Conservation (phyloP, 2,888 invertebrate genomes). For the Agrypnus murinus region DNA sequence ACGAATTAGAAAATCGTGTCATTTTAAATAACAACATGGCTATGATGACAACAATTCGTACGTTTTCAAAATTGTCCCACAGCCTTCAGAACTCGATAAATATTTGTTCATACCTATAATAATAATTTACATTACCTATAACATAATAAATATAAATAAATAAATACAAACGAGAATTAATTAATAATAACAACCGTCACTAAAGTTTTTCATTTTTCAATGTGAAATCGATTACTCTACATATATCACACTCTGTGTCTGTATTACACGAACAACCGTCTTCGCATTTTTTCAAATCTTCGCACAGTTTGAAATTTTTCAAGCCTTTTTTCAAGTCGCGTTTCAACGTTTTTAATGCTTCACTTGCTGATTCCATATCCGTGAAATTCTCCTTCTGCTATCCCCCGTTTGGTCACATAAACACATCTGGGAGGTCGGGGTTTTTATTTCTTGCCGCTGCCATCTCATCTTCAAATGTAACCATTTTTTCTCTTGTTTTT, state of each 20-base stretch:
- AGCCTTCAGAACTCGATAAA: constrained; percentile 41
- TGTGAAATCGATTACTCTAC: constrained; percentile 70
- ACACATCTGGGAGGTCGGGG: constrained; percentile 80
- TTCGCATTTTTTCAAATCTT: constrained; percentile 69
- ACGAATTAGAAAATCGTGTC: background rate
- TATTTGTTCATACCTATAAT: background rate
- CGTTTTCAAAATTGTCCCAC: constrained; percentile 34
- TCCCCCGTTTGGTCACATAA: constrained; percentile 81
- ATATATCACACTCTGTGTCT: constrained; percentile 69
- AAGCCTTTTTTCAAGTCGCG: constrained; percentile 65
- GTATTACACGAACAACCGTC: constrained; percentile 69
- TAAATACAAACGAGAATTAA: constrained; percentile 1
- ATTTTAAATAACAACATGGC: background rate
- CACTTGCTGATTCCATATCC: constrained; percentile 53
- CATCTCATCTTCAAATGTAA: constrained; percentile 86
- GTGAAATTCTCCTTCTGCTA: constrained; percentile 63
- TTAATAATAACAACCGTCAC: constrained; percentile 47
- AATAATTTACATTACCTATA: too few species aligned
- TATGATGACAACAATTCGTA: constrained; percentile 28
- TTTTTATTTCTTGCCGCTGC: constrained; percentile 68
- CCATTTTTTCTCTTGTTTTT: constrained; percentile 83
- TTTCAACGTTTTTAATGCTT: constrained; percentile 63
- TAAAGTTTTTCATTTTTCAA: constrained; percentile 69
- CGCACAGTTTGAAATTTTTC: constrained; percentile 69
- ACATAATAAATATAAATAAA: too few species aligned